Evolutionary conservation across 1,140 invertebrate genomes (phyloP).

Genomic region (Aphaenogaster floridana): DNA sequence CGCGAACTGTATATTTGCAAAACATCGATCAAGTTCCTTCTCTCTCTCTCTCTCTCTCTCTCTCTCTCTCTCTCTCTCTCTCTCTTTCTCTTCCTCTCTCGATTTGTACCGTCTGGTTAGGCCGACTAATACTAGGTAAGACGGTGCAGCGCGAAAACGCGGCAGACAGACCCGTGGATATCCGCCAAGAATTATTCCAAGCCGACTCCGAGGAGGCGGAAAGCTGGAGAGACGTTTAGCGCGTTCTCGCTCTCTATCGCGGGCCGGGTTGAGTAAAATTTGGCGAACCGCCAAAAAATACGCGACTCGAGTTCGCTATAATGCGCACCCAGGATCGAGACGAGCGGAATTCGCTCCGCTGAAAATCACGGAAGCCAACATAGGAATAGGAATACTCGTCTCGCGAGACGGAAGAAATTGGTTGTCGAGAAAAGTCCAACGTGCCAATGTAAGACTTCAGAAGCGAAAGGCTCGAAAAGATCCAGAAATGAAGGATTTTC

Average conservation of each 20-base stretch:
- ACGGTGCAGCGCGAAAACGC: conserved; percentile 22
- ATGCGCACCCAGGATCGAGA: conserved; percentile 41
- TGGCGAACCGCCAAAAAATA: conserved; percentile 38
- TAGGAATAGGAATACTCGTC: neutral
- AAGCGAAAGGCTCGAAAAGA: neutral
- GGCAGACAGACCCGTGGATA: conserved; percentile 38
- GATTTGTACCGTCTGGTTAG: conserved; percentile 36
- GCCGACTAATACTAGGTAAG: conserved; percentile 19
- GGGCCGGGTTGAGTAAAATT: conserved; percentile 31
- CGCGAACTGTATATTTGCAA: conserved; percentile 18
- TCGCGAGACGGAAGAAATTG: neutral
- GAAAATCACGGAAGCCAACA: neutral
- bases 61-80: too few relatives aligned
- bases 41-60: neutral
- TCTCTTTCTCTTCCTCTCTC: neutral
- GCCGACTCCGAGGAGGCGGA: conserved; percentile 26
- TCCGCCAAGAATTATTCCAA: conserved; percentile 55
- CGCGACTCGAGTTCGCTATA: conserved; percentile 8
- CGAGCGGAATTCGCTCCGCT: conserved; percentile 10
- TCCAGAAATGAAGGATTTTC: neutral
- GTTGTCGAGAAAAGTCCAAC: neutral
- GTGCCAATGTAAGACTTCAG: too few relatives aligned
- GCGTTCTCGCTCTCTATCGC: conserved; percentile 16
- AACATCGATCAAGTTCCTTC: conserved; percentile 29
- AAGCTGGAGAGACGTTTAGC: conserved; percentile 21